phyloP scores from a whole-genome alignment of 92 coral and sea anemone species.

The Meandrina meandrites region DNA sequence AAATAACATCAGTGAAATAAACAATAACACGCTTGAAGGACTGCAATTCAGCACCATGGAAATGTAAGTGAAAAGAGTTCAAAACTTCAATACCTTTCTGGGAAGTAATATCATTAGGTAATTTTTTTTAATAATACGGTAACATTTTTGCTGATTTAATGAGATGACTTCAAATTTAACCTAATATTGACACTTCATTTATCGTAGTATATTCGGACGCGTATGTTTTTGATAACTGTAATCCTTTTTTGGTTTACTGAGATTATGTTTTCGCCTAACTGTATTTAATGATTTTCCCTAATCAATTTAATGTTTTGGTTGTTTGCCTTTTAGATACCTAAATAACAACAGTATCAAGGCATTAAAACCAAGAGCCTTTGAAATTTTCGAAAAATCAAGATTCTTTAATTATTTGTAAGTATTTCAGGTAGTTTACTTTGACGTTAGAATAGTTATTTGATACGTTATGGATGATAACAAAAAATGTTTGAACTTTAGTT shows the following conservation, averaged over 20 bases:
- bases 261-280: no score
- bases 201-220: no score
- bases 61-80: not conserved
- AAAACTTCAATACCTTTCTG: not conserved
- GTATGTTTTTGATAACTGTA: no score
- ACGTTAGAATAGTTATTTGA: no score
- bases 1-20: conserved; percentile 18
- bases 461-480: no score
- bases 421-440: no score
- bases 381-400: not conserved
- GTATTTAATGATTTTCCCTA: not conserved
- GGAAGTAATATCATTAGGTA: not conserved
- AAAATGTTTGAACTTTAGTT: not conserved
- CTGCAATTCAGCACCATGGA: not conserved
- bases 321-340: not conserved
- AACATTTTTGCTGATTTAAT: not conserved
- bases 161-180: no score
- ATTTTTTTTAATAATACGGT: not conserved
- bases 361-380: conserved; percentile 2
- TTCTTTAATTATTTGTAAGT: conserved; percentile 8
- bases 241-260: no score
- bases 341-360: not conserved
- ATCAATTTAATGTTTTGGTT: not conserved
- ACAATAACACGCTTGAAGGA: conserved; percentile 3
- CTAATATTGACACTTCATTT: no score